phyloP scores from a whole-genome alignment of 2,888 invertebrate species.

The Lepidocyrtoides sp. region DNA sequence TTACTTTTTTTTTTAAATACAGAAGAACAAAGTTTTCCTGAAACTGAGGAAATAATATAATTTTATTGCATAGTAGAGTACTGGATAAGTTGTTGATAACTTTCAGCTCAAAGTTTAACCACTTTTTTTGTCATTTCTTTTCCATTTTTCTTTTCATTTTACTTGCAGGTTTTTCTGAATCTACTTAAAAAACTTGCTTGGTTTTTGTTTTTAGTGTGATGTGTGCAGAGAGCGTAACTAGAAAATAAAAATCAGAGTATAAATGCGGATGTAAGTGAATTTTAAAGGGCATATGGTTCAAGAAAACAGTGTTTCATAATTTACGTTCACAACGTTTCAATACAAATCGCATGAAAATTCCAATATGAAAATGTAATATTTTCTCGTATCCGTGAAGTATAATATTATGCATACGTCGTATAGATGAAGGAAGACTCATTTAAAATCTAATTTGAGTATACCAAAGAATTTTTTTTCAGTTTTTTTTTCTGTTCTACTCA shows the following conservation, averaged over 20 bases:
- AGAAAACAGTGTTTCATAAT: slow-evolving; percentile 45
- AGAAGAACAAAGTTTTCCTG: background rate
- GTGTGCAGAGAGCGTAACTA: slow-evolving; percentile 26
- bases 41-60: background rate
- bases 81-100: background rate
- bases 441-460: slow-evolving; percentile 74
- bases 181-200: background rate
- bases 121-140: too few species aligned
- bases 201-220: background rate
- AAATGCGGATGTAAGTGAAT: too few species aligned
- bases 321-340: background rate
- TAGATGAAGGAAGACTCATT: slow-evolving; percentile 67
- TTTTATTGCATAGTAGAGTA: background rate
- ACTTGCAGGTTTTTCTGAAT: background rate
- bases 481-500: too few species aligned
- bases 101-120: too few species aligned
- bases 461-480: background rate
- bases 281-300: slow-evolving; percentile 61
- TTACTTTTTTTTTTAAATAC: slow-evolving; percentile 41
- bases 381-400: slow-evolving; percentile 16
- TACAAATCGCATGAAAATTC: background rate
- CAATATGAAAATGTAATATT: too few species aligned
- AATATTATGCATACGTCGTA: too few species aligned
- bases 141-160: slow-evolving; percentile 62
- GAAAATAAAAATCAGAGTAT: background rate